Evolutionary conservation across 2,797 vertebrate genomes (phyloP), one percentile per base, ranked within the genome.

Genomic region (Spatula clypeata): DNA sequence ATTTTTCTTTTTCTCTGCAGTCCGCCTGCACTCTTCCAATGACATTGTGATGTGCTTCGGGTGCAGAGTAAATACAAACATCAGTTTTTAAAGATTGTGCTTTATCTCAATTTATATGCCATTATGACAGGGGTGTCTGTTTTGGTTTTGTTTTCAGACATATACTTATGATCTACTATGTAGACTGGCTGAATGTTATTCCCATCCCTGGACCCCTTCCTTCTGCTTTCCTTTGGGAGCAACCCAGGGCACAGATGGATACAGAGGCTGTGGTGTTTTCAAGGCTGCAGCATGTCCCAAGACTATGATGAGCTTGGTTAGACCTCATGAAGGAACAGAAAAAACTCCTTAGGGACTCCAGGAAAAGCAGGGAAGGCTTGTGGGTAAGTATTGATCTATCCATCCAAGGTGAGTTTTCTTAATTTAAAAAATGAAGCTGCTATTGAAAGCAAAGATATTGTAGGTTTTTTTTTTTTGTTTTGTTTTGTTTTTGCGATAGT

Each of bases 101-200:
- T 90, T 76, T 20, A 40, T 36, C 31, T 86, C 47, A 74, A 0
- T 8, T 42, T 72, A 9, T 11, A 23, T 26, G 7, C 31, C 61
- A 45, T 80, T 3, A 6, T 36, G 36, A 44, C 15, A 71, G 20
- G 11, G 32, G 3, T 19, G 27, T 42, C 83, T 73, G n/a, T 20
- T 88, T 77, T 45, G 11, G 34, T 79, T 72, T 71, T 10, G 2
- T 60, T 89, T 77, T 57, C 65, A 74, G 27, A 47, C 20, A 23
- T 34, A 40, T 11, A 3, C 6, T 70, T 49, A n/a, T 20, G 21
- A 54, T n/a, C 21, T 60, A 12, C 7, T 23, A 8, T 66, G 44
- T 26, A 67, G 11, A 66, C 1, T n/a, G 45, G 1, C 5, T 0
- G 2, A 54, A 38, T n/a, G 5, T 58, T 57, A 2, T 62, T 86